phyloP scores from a whole-genome alignment of 1,140 invertebrate species.

The Nephotettix cincticeps region DNA sequence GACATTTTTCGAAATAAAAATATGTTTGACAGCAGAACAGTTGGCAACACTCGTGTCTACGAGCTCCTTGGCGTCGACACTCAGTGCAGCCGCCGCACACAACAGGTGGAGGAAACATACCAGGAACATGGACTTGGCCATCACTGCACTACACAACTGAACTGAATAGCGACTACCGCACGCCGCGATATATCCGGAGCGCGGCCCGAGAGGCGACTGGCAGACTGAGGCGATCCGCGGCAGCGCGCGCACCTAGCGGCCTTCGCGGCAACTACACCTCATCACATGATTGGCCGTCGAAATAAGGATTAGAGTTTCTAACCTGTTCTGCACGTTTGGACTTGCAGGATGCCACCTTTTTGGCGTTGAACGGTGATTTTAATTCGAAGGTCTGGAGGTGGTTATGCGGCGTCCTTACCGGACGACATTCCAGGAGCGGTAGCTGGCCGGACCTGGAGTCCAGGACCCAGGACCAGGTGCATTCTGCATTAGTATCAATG shows the following conservation, averaged over 20 bases:
- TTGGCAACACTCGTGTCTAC: not conserved
- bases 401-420: no score
- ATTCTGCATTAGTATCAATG: no score
- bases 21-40: slow-evolving; percentile 5
- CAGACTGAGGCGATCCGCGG: not conserved
- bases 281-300: not conserved
- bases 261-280: not conserved
- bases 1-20: slow-evolving; percentile 9
- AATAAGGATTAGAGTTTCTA: not conserved
- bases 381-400: slow-evolving; percentile 8
- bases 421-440: no score
- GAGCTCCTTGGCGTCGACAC: slow-evolving; percentile 3
- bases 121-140: not conserved
- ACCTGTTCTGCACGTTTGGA: slow-evolving; percentile 15
- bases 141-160: no score
- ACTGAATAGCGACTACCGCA: no score
- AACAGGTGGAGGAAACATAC: not conserved
- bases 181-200: no score
- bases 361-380: slow-evolving; percentile 15
- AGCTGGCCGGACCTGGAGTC: no score
- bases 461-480: no score
- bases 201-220: no score
- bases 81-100: not conserved
- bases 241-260: not conserved
- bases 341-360: slow-evolving; percentile 15